These are phyloP conservation scores for Hydrolagus colliei DNA, from an alignment of 2,797 vertebrate species.

Conservation along the genomic window DNA sequence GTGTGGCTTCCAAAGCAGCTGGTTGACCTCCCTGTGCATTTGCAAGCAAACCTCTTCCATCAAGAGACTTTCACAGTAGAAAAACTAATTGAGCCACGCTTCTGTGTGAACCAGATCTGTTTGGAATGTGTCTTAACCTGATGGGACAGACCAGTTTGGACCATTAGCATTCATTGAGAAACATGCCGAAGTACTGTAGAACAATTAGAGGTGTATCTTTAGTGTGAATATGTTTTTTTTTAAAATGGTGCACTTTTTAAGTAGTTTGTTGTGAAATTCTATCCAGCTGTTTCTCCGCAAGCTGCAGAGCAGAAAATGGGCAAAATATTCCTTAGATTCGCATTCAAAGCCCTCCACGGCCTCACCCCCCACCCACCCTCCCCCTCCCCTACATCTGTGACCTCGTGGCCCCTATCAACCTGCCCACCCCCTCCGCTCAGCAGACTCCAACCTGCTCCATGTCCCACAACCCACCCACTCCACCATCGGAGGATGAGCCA, in stretches of 20 bases:
- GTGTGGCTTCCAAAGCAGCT: neutral
- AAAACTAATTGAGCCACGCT: neutral
- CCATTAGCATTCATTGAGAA: neutral
- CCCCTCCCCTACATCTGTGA: no score
- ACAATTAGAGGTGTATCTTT: no score
- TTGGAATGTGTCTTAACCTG: neutral
- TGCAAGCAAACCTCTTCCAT: slow-evolving; percentile 4
- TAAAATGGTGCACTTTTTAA: neutral
- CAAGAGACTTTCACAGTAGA: neutral
- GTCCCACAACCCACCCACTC: no score
- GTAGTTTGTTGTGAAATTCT: neutral
- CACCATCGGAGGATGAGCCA: no score
- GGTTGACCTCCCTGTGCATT: neutral
- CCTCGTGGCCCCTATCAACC: no score
- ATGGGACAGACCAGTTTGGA: neutral
- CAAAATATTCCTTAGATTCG: no score
- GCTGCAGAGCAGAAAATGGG: neutral
- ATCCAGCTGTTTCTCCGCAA: neutral
- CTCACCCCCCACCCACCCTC: no score
- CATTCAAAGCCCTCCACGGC: no score
- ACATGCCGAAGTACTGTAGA: neutral
- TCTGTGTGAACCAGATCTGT: neutral
- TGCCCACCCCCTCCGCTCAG: no score
- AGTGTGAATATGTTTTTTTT: neutral
- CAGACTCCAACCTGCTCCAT: no score